Evolutionary conservation across 2,888 invertebrate species (phyloP), one percentile per base, ranked within the genome.

Genomic region (Scelioninae gen. 1): DNA sequence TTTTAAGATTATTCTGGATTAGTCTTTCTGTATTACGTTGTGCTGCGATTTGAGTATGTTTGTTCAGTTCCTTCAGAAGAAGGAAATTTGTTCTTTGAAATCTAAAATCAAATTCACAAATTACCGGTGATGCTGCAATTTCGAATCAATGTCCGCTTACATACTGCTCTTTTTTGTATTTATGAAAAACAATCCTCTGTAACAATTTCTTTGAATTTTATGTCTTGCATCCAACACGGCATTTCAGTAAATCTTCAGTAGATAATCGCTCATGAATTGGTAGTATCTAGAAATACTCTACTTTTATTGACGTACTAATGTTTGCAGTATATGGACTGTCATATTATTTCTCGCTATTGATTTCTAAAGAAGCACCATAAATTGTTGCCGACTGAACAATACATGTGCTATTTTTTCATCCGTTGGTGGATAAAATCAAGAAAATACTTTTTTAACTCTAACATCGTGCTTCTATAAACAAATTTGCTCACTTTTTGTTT

Each of bases 131-230:
- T 16, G 34, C 49, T n/a, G 65, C 65, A 23, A 51, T 65, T 38
- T 65, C 38, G 7, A 49, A 34, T 23, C 51, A 34, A 51, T 65
- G n/a, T 65, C 11, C 51, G 0, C 51, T 15, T 7, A 49, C 43
- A 65, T 45, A 72, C 23, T 43, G 51, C 51, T 58, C 62, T 34
- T 79, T 74, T 0, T 38, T 65, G 51, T 66, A 80, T 29, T 47
- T 72, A 11, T 65, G 15, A 68, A 77, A 84, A 60, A 84, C 78
- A 7, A 62, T n/a, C 23, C 53, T 68, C 23, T 82, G 77, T 0
- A 82, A 51, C 29, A 65, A 68, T 58, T 84, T 78, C 53, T 84
- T 82, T 4, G 81, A 60, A 65, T 84, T 84, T 56, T 84, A 78
- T 10, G 84, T 84, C n/a, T 56, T 56, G 15, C 77, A 58, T 15